Evolutionary conservation across 92 coral and sea anemone genomes (phyloP).

Genomic region (Heliopora coerulea): DNA sequence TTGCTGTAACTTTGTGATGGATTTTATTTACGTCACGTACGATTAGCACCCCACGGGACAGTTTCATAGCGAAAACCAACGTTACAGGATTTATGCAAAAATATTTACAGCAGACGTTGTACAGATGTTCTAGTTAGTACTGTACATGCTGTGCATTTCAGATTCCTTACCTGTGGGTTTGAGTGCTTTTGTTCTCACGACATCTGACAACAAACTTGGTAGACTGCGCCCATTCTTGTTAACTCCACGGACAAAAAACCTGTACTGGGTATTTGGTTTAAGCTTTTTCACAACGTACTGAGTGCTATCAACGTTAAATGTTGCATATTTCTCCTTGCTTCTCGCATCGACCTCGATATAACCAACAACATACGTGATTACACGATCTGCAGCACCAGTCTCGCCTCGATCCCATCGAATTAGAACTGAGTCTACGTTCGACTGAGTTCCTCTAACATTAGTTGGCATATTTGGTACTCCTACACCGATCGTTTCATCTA

Average conservation of each 20-base stretch:
- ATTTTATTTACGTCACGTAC: too few relatives aligned
- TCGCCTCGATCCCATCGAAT: conserved; percentile 4
- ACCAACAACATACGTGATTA: conserved; percentile 7
- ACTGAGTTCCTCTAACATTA: conserved; percentile 7
- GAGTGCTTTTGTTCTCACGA: conserved; percentile 9
- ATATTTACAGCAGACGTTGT: too few relatives aligned
- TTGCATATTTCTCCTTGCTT: conserved; percentile 21
- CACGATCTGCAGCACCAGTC: background rate
- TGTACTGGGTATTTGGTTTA: conserved; percentile 58
- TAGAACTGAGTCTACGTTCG: background rate
- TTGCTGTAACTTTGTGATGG: too few relatives aligned
- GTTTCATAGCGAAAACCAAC: too few relatives aligned
- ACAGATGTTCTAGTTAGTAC: too few relatives aligned
- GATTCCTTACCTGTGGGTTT: conserved; percentile 24
- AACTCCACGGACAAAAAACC: conserved; percentile 70
- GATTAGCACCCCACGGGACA: too few relatives aligned
- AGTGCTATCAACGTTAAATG: background rate
- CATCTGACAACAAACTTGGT: conserved; percentile 33
- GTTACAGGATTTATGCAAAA: too few relatives aligned
- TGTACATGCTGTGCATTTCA: too few relatives aligned
- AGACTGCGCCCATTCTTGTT: conserved; percentile 16
- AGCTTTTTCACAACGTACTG: conserved; percentile 56
- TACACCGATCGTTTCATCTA: conserved; percentile 4
- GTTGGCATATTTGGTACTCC: conserved; percentile 33
- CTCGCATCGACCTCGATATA: conserved; percentile 30